Evolutionary conservation across 1,140 invertebrate species (phyloP), one percentile per base, ranked within the genome.

Genomic region (Drosophila nasuta): DNA sequence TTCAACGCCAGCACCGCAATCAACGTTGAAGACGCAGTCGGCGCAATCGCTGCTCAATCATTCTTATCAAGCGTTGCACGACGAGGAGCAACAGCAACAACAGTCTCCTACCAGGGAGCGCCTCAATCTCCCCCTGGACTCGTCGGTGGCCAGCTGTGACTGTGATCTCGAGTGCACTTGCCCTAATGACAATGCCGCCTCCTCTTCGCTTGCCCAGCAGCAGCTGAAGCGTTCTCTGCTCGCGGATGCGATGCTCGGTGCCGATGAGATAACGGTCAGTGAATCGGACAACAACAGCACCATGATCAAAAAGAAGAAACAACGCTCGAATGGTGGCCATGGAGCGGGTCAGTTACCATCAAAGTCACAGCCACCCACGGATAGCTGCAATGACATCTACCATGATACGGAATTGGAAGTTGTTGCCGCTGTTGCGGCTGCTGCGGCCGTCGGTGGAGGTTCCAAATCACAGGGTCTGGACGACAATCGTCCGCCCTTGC

Each of bases 231-330:
- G 90, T 7, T 87, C 71, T n/a, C 75, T 87, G 10, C 62, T 91
- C 10, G 79, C 81, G 1, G 90, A 91, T 48, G 90, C 90, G 25
- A 92, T 92, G 87, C 69, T 92, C 4, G 91, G 83, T 7, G 91
- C 91, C 0, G 91, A 92, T 62, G 91, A 92, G 67, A 92, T 92
- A 5, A 92, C 91, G 20, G 91, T 92, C 57, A 92, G 91, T n/a
- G 91, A 92, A 28, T 92, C 91, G n/a, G 91, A 92, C 66, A 92
- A 92, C 59, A 92, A 92, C 49, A 92, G 91, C 60, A 91, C 91
- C 7, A 91, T 91, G 77, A 81, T 92, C 38, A 92, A 92, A 25
- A 88, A 81, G 59, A 91, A 89, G 56, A 91, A 91, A 15, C 71
- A 85, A 0, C 77, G 85, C 0, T 79, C 76, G n/a, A 62, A 33